phyloP scores from a whole-genome alignment of 2,797 vertebrate species.

The Avahi laniger region DNA sequence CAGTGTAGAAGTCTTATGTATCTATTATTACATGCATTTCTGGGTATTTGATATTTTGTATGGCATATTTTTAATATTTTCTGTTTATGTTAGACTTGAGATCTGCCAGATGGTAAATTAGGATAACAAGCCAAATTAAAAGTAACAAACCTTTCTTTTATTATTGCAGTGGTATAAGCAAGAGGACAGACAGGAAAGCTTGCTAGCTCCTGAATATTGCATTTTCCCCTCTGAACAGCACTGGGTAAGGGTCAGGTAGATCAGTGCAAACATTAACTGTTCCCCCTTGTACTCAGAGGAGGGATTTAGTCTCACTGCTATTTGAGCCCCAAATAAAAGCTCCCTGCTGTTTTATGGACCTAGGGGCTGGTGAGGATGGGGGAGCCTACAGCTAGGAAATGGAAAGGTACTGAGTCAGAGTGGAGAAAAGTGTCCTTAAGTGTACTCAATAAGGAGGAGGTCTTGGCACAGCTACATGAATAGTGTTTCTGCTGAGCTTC shows the following conservation, averaged over 20 bases:
- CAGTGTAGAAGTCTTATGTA: neutral
- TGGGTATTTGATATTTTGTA: neutral
- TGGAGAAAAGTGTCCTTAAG: neutral
- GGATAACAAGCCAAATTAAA: neutral
- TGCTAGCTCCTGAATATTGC: neutral
- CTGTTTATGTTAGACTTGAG: neutral
- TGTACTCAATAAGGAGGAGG: neutral
- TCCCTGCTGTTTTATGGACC: neutral
- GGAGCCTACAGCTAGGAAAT: neutral
- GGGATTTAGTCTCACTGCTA: neutral
- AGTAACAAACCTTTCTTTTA: neutral
- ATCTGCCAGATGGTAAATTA: neutral
- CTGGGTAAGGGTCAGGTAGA: neutral
- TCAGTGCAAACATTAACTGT: neutral
- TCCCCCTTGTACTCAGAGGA: neutral
- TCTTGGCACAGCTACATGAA: neutral
- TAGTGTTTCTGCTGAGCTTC: neutral
- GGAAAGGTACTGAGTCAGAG: neutral
- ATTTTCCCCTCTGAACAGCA: neutral
- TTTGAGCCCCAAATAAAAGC: neutral
- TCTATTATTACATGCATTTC: constrained; percentile 22
- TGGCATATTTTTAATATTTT: neutral
- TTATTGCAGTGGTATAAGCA: neutral
- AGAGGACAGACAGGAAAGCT: neutral
- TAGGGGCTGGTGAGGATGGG: neutral